Evolutionary conservation across 2,888 invertebrate species (phyloP).

Genomic region (Willowsia nigromaculata): DNA sequence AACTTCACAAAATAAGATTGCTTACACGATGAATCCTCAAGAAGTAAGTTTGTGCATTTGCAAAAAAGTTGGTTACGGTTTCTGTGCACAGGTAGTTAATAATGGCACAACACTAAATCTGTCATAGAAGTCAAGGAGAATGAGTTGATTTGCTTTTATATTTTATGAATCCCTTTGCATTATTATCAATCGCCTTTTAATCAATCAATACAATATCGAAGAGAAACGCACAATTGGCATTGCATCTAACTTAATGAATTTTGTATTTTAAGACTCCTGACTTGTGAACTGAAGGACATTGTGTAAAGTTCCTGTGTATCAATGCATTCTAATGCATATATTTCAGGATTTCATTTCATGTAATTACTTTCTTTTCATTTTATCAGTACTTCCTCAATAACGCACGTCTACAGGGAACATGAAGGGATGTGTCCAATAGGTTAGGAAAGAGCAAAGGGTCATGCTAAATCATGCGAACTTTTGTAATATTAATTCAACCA

Average conservation of each 20-base stretch:
- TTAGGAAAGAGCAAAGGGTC: background rate
- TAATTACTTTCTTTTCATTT: too few species aligned
- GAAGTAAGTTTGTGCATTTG: background rate
- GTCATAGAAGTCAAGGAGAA: conserved; percentile 60
- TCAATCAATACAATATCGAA: conserved; percentile 39
- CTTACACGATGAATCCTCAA: too few species aligned
- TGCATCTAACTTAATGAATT: background rate
- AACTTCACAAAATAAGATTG: background rate
- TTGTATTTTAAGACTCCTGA: background rate
- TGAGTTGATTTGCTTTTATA: conserved; percentile 50
- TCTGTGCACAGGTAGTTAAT: background rate
- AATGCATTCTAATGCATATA: too few species aligned
- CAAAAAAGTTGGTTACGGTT: background rate
- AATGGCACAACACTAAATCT: conserved; percentile 54
- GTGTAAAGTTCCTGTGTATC: background rate
- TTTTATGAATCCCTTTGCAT: background rate
- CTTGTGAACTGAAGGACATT: background rate
- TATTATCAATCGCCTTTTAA: conserved; percentile 30
- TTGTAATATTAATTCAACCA: background rate
- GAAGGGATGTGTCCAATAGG: background rate
- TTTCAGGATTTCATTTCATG: too few species aligned
- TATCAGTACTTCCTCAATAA: conserved; percentile 5
- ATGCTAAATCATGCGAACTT: background rate
- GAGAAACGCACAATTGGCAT: conserved; percentile 5
- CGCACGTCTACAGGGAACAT: background rate